Percentiles rank a stretch among this genome's conserved stretches.
These are phyloP conservation scores for Eristalis arbustorum DNA, from an alignment of 2,888 invertebrate genomes.

Conservation along the genomic window DNA sequence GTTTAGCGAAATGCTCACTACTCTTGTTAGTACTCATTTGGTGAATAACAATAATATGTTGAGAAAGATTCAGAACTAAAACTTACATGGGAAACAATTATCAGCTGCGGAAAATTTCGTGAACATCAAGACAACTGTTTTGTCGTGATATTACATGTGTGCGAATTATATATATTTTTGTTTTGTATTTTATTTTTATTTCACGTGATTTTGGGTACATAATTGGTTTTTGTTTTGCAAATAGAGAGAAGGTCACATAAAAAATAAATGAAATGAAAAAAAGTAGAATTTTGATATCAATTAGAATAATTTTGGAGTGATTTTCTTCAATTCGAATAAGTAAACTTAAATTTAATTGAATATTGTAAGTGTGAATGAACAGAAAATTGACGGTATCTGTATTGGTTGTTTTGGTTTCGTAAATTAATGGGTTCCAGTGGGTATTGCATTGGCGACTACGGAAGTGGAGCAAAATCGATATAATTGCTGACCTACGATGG, in stretches of 20 bases:
- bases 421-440: neutral
- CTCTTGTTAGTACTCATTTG: constrained; percentile 32
- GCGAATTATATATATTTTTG: constrained; percentile 20
- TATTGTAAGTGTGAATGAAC: constrained; percentile 1
- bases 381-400: neutral
- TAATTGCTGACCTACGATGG: neutral
- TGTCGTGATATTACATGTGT: neutral
- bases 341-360: constrained; percentile 17
- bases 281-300: constrained; percentile 58
- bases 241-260: constrained; percentile 44
- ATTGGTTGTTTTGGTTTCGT: constrained; percentile 5
- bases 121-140: constrained; percentile 78
- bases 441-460: neutral
- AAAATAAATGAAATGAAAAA: constrained; percentile 58
- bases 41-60: constrained; percentile 17
- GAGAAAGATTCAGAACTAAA: constrained; percentile 70
- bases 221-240: constrained; percentile 3
- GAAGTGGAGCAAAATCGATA: neutral
- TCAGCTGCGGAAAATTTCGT: constrained; percentile 78
- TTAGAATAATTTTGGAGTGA: constrained; percentile 37
- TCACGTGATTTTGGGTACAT: constrained; percentile 40
- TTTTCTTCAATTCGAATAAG: constrained; percentile 32
- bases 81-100: constrained; percentile 81
- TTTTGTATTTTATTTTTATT: constrained; percentile 42
- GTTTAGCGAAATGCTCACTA: constrained; percentile 33